phyloP scores from a whole-genome alignment of 2,113 vertebrate genomes.

The Sus scrofa region DNA sequence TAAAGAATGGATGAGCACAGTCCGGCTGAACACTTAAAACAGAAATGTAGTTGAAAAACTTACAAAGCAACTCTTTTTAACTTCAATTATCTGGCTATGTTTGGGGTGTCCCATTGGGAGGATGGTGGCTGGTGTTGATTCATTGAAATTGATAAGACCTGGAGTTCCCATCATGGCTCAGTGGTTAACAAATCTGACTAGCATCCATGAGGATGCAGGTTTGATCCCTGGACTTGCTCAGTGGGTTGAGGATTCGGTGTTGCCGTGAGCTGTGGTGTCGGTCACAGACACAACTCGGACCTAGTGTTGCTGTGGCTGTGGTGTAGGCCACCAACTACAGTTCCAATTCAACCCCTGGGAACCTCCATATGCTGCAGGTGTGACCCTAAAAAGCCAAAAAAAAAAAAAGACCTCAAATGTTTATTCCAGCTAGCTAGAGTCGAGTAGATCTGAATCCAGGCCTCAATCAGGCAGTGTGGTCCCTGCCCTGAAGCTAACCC shows the following conservation, averaged over 20 bases:
- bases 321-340: too few species aligned
- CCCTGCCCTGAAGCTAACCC: neutral
- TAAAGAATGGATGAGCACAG: slow-evolving; percentile 29
- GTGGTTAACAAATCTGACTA: too few species aligned
- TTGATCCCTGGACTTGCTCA: too few species aligned
- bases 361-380: too few species aligned
- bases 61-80: neutral
- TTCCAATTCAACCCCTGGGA: too few species aligned
- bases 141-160: neutral
- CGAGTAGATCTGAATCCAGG: neutral
- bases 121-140: neutral
- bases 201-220: too few species aligned
- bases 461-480: neutral
- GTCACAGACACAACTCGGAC: too few species aligned
- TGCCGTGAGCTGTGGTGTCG: too few species aligned
- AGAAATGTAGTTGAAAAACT: slow-evolving; percentile 26
- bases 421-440: neutral
- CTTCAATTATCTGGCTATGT: neutral
- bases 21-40: slow-evolving; percentile 47
- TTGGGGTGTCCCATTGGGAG: neutral
- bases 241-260: too few species aligned
- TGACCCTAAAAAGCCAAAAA: too few species aligned
- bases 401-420: neutral
- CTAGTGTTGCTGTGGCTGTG: too few species aligned
- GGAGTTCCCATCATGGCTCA: too few species aligned